Percentiles rank a stretch among this genome's conserved stretches.
Evolutionary conservation across 35 echinoderm and acorn worm genomes (phyloP).

Genomic region (Amphiura filiformis): DNA sequence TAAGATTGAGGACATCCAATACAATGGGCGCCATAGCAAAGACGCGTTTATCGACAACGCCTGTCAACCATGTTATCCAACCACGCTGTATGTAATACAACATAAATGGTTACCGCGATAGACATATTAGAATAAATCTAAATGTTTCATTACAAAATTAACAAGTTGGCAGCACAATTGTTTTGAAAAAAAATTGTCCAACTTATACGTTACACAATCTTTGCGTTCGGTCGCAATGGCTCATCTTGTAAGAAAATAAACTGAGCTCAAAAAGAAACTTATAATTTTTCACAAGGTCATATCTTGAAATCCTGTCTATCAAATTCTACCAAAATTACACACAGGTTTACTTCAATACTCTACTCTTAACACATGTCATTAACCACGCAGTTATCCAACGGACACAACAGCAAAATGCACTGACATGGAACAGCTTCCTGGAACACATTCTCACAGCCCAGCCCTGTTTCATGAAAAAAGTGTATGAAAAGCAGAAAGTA

Average conservation of each 20-base stretch:
- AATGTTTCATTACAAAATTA: neutral
- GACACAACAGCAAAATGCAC: no score
- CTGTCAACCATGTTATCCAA: slow-evolving; percentile 25
- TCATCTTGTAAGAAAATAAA: no score
- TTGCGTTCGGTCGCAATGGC: neutral
- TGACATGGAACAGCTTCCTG: no score
- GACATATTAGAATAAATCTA: neutral
- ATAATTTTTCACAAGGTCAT: no score
- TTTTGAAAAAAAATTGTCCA: neutral
- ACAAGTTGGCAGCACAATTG: neutral
- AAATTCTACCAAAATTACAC: no score
- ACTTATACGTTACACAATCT: neutral
- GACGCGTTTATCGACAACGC: slow-evolving; percentile 23
- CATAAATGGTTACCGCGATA: neutral
- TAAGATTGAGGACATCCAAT: slow-evolving; percentile 23
- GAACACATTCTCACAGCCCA: neutral
- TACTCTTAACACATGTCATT: no score
- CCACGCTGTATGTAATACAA: neutral
- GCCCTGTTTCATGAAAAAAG: no score
- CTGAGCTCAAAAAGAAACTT: no score
- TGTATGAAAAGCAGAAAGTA: no score
- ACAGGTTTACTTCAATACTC: no score
- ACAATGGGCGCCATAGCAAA: slow-evolving; percentile 31
- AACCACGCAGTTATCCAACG: no score
- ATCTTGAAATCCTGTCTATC: no score